phyloP scores from a whole-genome alignment of 2,113 vertebrate species.

The Equus quagga region DNA sequence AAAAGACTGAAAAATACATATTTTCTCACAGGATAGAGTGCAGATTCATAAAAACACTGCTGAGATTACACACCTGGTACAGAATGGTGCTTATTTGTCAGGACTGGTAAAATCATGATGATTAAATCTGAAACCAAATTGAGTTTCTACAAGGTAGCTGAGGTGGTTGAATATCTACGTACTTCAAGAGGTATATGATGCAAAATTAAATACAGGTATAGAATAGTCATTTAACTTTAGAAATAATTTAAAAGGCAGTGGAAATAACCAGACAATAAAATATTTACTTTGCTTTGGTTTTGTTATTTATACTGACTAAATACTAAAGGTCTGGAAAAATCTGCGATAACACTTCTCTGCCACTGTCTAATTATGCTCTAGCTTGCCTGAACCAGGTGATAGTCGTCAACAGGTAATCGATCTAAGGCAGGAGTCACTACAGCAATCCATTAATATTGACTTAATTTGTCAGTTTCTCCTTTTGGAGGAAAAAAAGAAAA shows the following conservation, averaged over 20 bases:
- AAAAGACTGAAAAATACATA: background rate
- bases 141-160: constrained; percentile 10
- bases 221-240: constrained; percentile 1
- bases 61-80: background rate
- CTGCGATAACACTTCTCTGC: background rate
- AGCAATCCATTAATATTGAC: background rate
- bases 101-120: background rate
- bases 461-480: background rate
- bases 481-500: background rate
- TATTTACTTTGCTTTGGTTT: background rate
- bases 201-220: background rate
- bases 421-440: background rate
- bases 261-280: constrained; percentile 49
- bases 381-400: constrained; percentile 36
- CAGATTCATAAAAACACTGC: background rate
- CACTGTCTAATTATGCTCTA: constrained; percentile 18
- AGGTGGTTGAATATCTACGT: background rate
- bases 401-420: background rate
- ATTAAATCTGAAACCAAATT: constrained; percentile 13
- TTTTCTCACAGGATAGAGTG: background rate
- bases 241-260: constrained; percentile 47
- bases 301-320: constrained; percentile 56
- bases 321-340: constrained; percentile 7
- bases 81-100: background rate
- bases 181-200: background rate